Percentiles rank a stretch among this genome's conserved stretches.
These are phyloP conservation scores for Athrips mouffetella DNA, from an alignment of 2,888 invertebrate species.

Conservation along the genomic window DNA sequence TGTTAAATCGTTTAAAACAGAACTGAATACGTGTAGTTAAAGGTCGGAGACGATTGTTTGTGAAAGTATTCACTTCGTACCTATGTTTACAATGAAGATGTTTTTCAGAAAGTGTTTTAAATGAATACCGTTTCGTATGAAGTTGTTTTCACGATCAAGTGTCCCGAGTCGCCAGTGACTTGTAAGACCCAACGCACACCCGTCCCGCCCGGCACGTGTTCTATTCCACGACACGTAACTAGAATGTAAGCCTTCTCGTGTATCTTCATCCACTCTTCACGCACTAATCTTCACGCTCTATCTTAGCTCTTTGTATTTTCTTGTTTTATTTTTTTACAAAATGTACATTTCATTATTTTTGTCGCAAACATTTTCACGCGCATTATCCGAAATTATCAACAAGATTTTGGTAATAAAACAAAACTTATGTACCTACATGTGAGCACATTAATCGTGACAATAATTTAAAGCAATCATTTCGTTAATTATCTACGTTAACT, in stretches of 20 bases:
- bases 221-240: conserved; percentile 71
- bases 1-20: not conserved
- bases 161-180: conserved; percentile 7
- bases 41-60: not conserved
- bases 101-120: no score
- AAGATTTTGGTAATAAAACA: no score
- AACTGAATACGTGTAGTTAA: not conserved
- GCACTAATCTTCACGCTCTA: not conserved
- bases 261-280: conserved; percentile 51
- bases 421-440: conserved; percentile 15
- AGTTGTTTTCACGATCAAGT: conserved; percentile 4
- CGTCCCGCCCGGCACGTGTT: conserved; percentile 73
- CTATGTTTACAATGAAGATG: no score
- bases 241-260: conserved; percentile 36
- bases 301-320: not conserved
- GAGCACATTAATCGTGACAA: conserved; percentile 44
- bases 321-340: not conserved
- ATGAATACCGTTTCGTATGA: no score
- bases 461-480: conserved; percentile 41
- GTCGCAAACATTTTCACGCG: not conserved
- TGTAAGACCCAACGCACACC: conserved; percentile 61
- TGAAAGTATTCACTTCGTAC: not conserved
- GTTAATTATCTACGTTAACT: not conserved
- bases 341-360: not conserved
- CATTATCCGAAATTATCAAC: no score